A percentile compares a stretch with the other conserved stretches of the same genome.
Conservation (phyloP, 2,113 vertebrate genomes). For the Apistogramma diplotaenia region DNA sequence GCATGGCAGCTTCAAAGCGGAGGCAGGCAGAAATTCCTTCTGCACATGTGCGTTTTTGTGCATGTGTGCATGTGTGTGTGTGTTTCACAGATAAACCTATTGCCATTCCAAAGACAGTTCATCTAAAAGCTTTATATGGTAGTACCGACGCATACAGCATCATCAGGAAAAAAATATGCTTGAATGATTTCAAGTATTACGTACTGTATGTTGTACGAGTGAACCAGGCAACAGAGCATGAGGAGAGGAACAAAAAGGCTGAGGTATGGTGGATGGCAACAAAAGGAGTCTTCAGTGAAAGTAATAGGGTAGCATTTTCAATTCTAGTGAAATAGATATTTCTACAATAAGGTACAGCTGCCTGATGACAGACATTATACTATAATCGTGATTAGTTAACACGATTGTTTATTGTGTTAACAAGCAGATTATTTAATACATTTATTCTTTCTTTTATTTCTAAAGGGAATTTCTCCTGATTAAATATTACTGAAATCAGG, state of each 20-base stretch:
- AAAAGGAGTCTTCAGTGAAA: background rate
- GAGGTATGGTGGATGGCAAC: background rate
- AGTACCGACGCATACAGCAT: background rate
- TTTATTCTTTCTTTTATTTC: background rate
- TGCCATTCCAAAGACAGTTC: conserved; percentile 21
- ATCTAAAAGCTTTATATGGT: conserved; percentile 31
- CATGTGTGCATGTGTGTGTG: conserved; percentile 21
- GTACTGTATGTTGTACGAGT: conserved; percentile 12
- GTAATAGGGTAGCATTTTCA: background rate
- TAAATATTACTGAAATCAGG: background rate
- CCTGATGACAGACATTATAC: background rate
- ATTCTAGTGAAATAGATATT: background rate
- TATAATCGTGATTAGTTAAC: background rate
- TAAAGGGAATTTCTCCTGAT: background rate
- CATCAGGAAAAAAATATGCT: background rate
- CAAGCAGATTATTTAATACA: background rate
- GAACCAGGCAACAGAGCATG: background rate
- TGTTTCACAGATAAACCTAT: conserved; percentile 40
- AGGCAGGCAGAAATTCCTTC: conserved; percentile 44
- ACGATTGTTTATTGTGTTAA: background rate
- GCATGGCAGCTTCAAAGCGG: conserved; percentile 56
- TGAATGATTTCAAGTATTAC: conserved; percentile 25
- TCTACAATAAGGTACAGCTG: background rate
- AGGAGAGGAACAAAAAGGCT: background rate
- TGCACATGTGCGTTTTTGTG: conserved; percentile 22